A percentile compares a stretch with the other conserved stretches of the same genome.
These are phyloP conservation scores for Conchocele bisecta DNA, from an alignment of 2,888 invertebrate genomes.

Conservation along the genomic window DNA sequence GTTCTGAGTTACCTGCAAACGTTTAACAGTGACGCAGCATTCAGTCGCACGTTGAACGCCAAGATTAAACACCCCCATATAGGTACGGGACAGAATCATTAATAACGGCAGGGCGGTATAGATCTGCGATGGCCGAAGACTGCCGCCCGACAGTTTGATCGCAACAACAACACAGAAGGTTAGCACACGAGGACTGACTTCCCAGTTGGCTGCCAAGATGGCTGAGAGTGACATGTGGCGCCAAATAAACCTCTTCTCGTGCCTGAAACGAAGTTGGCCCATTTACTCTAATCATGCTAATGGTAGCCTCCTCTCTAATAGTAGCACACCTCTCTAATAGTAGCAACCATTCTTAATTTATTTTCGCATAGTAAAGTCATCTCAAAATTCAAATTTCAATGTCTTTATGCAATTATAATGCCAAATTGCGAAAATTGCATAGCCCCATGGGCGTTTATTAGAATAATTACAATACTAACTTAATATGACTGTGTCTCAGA, in stretches of 20 bases:
- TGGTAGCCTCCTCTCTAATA: too few relatives aligned
- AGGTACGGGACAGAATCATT: slow-evolving; percentile 39
- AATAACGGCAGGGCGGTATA: slow-evolving; percentile 54
- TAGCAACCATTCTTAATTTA: neutral
- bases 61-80: slow-evolving; percentile 52
- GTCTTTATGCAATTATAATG: too few relatives aligned
- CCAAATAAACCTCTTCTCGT: slow-evolving; percentile 34
- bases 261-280: slow-evolving; percentile 42
- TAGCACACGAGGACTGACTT: slow-evolving; percentile 53
- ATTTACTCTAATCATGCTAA: neutral
- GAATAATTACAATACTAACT: too few relatives aligned
- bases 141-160: slow-evolving; percentile 17
- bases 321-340: too few relatives aligned
- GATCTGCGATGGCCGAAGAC: slow-evolving; percentile 36
- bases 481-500: too few relatives aligned
- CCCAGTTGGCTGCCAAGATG: slow-evolving; percentile 42
- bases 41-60: slow-evolving; percentile 17
- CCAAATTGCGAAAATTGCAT: too few relatives aligned
- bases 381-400: too few relatives aligned
- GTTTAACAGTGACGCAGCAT: too few relatives aligned
- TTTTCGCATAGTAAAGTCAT: too few relatives aligned
- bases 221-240: slow-evolving; percentile 21
- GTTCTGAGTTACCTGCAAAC: too few relatives aligned
- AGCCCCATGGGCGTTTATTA: too few relatives aligned
- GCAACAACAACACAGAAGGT: slow-evolving; percentile 44